Evolutionary conservation across 1,140 invertebrate genomes (phyloP), one percentile per base, ranked within the genome.

Genomic region (Drosophila arawakana): DNA sequence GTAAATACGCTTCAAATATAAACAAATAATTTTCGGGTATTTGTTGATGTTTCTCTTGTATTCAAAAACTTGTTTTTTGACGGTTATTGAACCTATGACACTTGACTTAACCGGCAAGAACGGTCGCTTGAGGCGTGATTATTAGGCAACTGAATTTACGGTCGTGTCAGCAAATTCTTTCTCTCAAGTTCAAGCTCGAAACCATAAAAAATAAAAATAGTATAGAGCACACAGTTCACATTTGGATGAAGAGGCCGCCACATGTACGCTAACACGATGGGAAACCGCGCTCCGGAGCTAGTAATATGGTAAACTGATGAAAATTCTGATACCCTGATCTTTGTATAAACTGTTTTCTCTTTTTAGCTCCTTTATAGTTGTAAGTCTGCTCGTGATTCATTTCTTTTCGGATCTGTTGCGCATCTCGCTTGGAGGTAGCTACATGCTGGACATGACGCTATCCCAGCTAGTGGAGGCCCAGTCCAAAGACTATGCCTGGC

Each of bases 401-500:
- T 92, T 92, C 61, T 86, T 92, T 10, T 84, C 90, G 44, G 91
- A 92, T 25, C 50, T 92, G 41, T 62, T 92, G 25, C 78, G 88
- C 13, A 49, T 75, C 2, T 78, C 73, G 1, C 61, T 92, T 4
- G 88, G 78, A 0, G 91, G 91, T 18, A 80, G 66, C 60, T 81
- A 91, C 43, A 58, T 73, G 6, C 55, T 79, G 13, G 70, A 91
- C 21, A 70, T 73, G n/a, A 92, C 91, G 7, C 59, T 92, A 0
- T 91, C 91, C 1, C 92, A 92, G 39, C 50, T 92, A 4, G 78
- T 92, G 5, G 91, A 92, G 34, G 55, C 84, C 1, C 91, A 92
- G 15, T 73, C 80, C 8, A 84, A 79, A 54, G 92, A 94, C 55
- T 95, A 96, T 77, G 95, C 93, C 81, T 98, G 97, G 97, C 81